Evolutionary conservation across 2,797 vertebrate genomes (phyloP).

Genomic region (Lithobates pipiens): DNA sequence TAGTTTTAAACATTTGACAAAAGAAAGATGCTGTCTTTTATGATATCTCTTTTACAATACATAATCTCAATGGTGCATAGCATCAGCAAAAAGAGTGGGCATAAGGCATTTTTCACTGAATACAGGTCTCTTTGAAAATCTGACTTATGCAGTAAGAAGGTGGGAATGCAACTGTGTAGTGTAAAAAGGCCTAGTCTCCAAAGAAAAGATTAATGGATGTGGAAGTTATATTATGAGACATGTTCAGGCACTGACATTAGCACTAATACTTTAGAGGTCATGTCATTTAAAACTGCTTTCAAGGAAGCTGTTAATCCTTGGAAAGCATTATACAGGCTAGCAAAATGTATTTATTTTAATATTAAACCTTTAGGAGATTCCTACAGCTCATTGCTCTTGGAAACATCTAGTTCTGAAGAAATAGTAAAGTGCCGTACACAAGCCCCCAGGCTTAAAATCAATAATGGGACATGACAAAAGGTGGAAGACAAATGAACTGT

Average conservation of each 20-base stretch:
- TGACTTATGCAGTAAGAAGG: slow-evolving; percentile 7
- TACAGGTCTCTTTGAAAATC: slow-evolving; percentile 1
- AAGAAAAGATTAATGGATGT: slow-evolving; percentile 42
- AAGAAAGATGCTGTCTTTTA: too few relatives aligned
- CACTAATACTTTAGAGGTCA: slow-evolving; percentile 42
- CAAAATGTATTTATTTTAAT: not conserved
- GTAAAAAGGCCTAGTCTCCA: slow-evolving; percentile 32
- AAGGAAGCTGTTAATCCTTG: slow-evolving; percentile 28
- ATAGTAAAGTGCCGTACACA: slow-evolving; percentile 16
- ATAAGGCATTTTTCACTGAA: slow-evolving; percentile 7
- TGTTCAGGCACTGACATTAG: slow-evolving; percentile 27
- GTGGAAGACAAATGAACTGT: slow-evolving; percentile 5
- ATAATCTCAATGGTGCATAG: slow-evolving; percentile 9
- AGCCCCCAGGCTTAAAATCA: slow-evolving; percentile 6
- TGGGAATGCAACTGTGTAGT: slow-evolving; percentile 7
- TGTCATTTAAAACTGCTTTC: slow-evolving; percentile 13
- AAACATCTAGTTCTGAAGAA: slow-evolving; percentile 6
- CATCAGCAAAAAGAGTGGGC: not conserved
- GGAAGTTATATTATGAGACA: slow-evolving; percentile 29
- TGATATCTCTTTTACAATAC: not conserved
- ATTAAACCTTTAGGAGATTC: not conserved
- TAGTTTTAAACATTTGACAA: too few relatives aligned
- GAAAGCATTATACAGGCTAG: slow-evolving; percentile 10
- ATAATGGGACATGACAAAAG: slow-evolving; percentile 3
- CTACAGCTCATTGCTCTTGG: slow-evolving; percentile 18